Evolutionary conservation across 2,113 vertebrate genomes (phyloP).

Genomic region (Thryonomys swinderianus): DNA sequence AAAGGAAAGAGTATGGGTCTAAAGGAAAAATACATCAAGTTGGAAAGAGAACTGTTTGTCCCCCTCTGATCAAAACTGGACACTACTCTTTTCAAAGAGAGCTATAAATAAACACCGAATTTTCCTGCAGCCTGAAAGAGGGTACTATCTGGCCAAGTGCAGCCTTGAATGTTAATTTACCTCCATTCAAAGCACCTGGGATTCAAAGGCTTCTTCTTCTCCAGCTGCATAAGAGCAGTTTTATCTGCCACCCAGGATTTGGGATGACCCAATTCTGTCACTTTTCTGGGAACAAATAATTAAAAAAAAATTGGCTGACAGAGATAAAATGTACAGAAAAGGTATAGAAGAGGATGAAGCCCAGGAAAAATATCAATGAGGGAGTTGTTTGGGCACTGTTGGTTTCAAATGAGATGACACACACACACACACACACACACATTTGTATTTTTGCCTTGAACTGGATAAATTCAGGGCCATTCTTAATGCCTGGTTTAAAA

Average conservation of each 20-base stretch:
- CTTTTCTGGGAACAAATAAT: conserved; percentile 75
- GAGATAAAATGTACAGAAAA: conserved; percentile 68
- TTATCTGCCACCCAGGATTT: conserved; percentile 61
- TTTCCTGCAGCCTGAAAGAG: conserved; percentile 70
- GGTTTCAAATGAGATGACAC: conserved; percentile 7
- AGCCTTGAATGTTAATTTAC: conserved; percentile 80
- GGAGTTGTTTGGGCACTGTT: neutral
- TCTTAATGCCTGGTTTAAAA: conserved; percentile 15
- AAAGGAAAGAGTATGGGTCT: conserved; percentile 36
- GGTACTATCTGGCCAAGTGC: conserved; percentile 57
- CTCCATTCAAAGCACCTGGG: conserved; percentile 79
- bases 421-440: too few species aligned
- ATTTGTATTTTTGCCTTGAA: conserved; percentile 55
- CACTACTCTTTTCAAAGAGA: conserved; percentile 68
- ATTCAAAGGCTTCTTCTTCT: conserved; percentile 70
- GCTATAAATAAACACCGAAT: conserved; percentile 76
- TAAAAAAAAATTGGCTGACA: conserved; percentile 78
- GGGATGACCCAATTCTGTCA: conserved; percentile 79
- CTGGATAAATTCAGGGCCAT: conserved; percentile 20
- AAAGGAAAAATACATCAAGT: conserved; percentile 60
- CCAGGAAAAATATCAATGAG: conserved; percentile 34
- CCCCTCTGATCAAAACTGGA: conserved; percentile 53
- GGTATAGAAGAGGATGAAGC: neutral
- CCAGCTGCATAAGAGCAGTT: conserved; percentile 58
- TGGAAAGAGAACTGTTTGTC: conserved; percentile 52